Base-by-base conservation (phyloP, 1,140 invertebrate genomes). In the Acyrthosiphon pisum region DNA sequence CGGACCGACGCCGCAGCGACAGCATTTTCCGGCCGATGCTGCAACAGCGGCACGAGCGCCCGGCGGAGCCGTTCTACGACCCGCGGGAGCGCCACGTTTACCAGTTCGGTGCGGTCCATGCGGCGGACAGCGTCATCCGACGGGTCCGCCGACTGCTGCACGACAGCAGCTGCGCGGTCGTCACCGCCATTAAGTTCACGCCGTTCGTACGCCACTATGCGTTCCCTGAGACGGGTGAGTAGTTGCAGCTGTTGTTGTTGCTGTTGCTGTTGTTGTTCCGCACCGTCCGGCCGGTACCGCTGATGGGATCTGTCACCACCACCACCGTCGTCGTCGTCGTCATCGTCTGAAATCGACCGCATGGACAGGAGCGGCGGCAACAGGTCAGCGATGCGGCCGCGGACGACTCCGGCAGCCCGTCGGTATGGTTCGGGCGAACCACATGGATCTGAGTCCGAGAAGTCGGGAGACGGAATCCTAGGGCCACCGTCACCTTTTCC, bases 191-290 rank as follows among this genome's bases (percentile, higher is more conserved):
- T 20, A 2, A 90, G 37, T 22, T 90, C 89, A n/a, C 44, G 37
- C 26, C 89, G 89, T 90, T 90, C 89, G 56, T 90, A 90, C 37
- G 89, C 89, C 14, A 68, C 89, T 26, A 90, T 68, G 37, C 89
- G 89, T 68, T 90, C 53, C 6, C 89, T 56, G 53, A 90, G 89
- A 23, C 89, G 89, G 14, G 89, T n/a, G 26, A 90, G 41, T 37
- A 90, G 23, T 11, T 11, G 20, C 35, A 90, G 23, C 53, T 89
- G 88, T 90, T 60, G 88, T 23, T 60, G 88, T n/a, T 56, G 26
- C 2, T 46, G 87, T 20, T 56, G 88, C 22, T 90, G 89, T 35
- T 44, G 89, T 18, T 56, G 30, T 37, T 90, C 56, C 53, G 22
- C 26, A 1, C 37, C 89, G 37, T 20, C 53, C 9, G 50, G 88